Conservation (phyloP, 2,113 vertebrate species). For the Vimba vimba region DNA sequence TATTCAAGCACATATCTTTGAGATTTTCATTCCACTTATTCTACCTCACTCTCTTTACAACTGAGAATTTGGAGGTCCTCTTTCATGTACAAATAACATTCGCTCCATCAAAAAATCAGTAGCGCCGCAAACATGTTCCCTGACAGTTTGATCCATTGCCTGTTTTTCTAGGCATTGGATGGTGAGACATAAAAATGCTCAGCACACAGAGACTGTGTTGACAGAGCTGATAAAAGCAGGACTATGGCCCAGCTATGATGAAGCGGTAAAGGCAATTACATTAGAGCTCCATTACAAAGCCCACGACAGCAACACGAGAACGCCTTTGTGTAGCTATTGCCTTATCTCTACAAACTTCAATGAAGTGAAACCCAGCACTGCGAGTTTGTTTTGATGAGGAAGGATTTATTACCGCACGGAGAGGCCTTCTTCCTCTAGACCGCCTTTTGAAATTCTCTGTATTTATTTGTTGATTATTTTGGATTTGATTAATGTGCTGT, state of each 20-base stretch:
- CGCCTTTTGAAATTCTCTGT: constrained; percentile 16
- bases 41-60: background rate
- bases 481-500: constrained; percentile 46
- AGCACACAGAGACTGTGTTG: constrained; percentile 30
- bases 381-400: constrained; percentile 35
- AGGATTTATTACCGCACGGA: constrained; percentile 36
- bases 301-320: constrained; percentile 8
- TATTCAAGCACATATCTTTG: constrained; percentile 53
- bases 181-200: constrained; percentile 24
- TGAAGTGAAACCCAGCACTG: constrained; percentile 5
- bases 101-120: constrained; percentile 26
- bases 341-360: constrained; percentile 37
- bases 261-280: constrained; percentile 49
- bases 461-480: constrained; percentile 49
- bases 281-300: constrained; percentile 46
- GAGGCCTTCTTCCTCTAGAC: constrained; percentile 10
- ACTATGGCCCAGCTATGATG: constrained; percentile 36
- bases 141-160: constrained; percentile 44
- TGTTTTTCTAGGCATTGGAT: constrained; percentile 26
- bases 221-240: constrained; percentile 37
- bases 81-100: constrained; percentile 20
- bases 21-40: constrained; percentile 30
- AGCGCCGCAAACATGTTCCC: background rate
- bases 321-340: constrained; percentile 34
- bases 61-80: constrained; percentile 29